Conservation (phyloP, 1,140 invertebrate species). For the Proctacanthus coquilletti region DNA sequence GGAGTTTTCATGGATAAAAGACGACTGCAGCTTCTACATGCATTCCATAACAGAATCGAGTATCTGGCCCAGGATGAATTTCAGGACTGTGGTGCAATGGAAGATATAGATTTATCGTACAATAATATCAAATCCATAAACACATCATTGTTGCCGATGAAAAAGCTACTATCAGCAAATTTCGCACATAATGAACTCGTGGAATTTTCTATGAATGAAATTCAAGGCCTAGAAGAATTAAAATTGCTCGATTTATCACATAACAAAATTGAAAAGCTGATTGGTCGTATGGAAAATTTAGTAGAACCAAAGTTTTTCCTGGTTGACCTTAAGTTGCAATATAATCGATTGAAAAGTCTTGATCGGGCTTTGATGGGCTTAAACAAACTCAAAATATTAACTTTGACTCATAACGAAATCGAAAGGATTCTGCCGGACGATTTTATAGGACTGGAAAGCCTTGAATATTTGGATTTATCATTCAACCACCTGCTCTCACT, state of each 20-base stretch:
- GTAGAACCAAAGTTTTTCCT: constrained; percentile 53
- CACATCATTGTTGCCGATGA: constrained; percentile 51
- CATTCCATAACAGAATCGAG: constrained; percentile 56
- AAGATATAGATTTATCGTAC: constrained; percentile 48
- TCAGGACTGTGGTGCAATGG: constrained; percentile 43
- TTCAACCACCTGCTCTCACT: constrained; percentile 57
- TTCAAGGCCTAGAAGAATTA: constrained; percentile 49
- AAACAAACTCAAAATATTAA: constrained; percentile 49
- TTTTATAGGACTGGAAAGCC: constrained; percentile 51
- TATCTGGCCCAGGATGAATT: constrained; percentile 59
- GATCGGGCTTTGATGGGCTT: constrained; percentile 57
- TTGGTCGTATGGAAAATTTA: constrained; percentile 52
- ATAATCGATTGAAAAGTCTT: constrained; percentile 51
- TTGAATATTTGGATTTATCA: constrained; percentile 57
- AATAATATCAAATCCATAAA: constrained; percentile 55
- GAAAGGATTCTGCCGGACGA: constrained; percentile 54
- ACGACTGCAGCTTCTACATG: constrained; percentile 43
- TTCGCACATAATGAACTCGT: constrained; percentile 55
- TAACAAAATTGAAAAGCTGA: constrained; percentile 51
- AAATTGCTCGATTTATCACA: constrained; percentile 53
- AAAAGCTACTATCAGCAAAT: constrained; percentile 48
- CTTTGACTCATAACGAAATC: constrained; percentile 56
- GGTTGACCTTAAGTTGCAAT: constrained; percentile 50
- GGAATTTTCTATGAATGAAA: constrained; percentile 60
- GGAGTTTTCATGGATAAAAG: constrained; percentile 49